Base-by-base conservation (phyloP, 2,113 vertebrate species). In the Cynocephalus volans region DNA sequence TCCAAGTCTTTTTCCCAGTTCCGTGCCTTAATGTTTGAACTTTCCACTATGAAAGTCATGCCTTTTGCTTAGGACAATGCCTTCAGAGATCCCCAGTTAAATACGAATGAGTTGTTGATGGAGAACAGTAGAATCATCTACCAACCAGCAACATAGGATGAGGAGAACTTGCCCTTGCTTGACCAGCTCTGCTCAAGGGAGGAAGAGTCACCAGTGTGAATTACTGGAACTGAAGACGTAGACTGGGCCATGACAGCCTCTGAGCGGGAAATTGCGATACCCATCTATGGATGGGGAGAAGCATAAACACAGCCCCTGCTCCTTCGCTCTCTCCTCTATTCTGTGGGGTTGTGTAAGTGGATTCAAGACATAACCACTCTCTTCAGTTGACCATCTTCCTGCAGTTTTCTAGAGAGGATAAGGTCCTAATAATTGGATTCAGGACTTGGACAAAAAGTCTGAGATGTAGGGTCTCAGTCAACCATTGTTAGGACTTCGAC, bases 61-160 rank as follows among this genome's bases (percentile, higher is more conserved):
- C n/a, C 33, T 90, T 85, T 77, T 33, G 67, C 60, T 80, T 88
- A 83, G 45, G 65, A n/a, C 15, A 33, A 24, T 5, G 0, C 84
- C 33, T 90, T 92, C 54, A 81, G 60, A 67, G n/a, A 24, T 58
- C 54, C 18, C n/a, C 18, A 45, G n/a, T 93, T 89, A 89, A 90
- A 83, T 73, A 7, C 17, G 17, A 56, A 56, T 70, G 62, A 77
- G 14, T 41, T 77, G 31, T 19, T 11, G 8, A 3, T 21, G 50
- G 17, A 92, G 45, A 89, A 33, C 19, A 72, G n/a, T 15, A 33
- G 3, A 64, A 31, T 91, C 8, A 62, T 26, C 23, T 56, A 82
- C 36, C 62, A 54, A 23, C 28, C 50, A 86, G 13, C 36, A 26
- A 0, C 0, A 0, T 17, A 73, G 24, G 28, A 19, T 31, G 41